Evolutionary conservation across 2,797 vertebrate species (phyloP).

Genomic region (Poliocrania exsul): DNA sequence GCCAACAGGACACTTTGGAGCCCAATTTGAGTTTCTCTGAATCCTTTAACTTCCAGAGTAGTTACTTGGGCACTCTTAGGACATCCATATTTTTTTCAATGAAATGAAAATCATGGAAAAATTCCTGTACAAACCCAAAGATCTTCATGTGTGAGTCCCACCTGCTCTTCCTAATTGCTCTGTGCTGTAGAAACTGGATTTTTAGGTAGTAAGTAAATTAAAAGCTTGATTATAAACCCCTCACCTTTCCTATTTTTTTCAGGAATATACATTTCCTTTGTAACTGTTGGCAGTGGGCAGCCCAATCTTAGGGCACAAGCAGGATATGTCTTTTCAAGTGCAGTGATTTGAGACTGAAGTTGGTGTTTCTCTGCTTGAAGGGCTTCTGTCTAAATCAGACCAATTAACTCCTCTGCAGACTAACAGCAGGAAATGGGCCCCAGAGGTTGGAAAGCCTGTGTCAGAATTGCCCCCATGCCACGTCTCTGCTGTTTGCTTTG

Average conservation of each 20-base stretch:
- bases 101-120: neutral
- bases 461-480: neutral
- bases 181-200: slow-evolving; percentile 68
- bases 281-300: neutral
- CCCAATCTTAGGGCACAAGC: neutral
- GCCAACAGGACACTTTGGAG: neutral
- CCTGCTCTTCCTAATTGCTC: slow-evolving; percentile 64
- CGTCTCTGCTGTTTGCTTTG: neutral
- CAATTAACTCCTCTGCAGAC: neutral
- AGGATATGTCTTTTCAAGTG: neutral
- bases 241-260: neutral
- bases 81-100: rapidly evolving
- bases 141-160: slow-evolving; percentile 47
- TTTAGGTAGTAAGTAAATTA: slow-evolving; percentile 58
- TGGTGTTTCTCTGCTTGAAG: neutral
- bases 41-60: neutral
- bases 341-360: neutral
- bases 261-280: neutral
- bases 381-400: neutral
- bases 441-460: neutral
- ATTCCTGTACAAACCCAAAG: slow-evolving; percentile 58
- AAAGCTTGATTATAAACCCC: neutral
- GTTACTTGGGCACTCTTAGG: neutral
- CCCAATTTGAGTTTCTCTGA: neutral
- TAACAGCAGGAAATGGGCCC: neutral